These are phyloP conservation scores for Ptychadena robeensis DNA, from an alignment of 2,797 vertebrate species.

Conservation along the genomic window DNA sequence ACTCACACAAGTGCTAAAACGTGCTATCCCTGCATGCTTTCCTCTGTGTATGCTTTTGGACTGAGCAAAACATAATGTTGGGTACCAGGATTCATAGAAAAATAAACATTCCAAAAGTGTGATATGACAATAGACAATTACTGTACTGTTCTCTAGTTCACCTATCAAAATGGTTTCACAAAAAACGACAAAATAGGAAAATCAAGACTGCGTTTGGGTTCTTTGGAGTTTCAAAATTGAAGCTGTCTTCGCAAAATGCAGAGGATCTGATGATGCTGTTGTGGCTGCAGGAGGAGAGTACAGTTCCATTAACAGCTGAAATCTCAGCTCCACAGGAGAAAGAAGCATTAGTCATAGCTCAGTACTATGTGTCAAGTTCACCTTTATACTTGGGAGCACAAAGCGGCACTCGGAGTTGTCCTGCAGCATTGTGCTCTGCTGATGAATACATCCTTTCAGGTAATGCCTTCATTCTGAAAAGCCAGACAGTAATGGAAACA, in stretches of 20 bases:
- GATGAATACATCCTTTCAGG: constrained; percentile 55
- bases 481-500: constrained; percentile 51
- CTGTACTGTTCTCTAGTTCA: constrained; percentile 24
- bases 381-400: constrained; percentile 28
- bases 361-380: constrained; percentile 53
- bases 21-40: constrained; percentile 6
- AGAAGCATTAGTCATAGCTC: constrained; percentile 46
- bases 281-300: constrained; percentile 15
- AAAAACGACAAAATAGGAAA: constrained; percentile 35
- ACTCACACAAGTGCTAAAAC: constrained; percentile 30
- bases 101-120: constrained; percentile 14
- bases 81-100: constrained; percentile 1
- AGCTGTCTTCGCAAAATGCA: constrained; percentile 40
- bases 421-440: constrained; percentile 35
- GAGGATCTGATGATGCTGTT: constrained; percentile 4
- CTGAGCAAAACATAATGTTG: background rate
- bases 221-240: constrained; percentile 10
- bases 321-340: constrained; percentile 15
- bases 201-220: constrained; percentile 11
- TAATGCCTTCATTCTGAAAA: constrained; percentile 23
- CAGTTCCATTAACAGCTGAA: constrained; percentile 44
- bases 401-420: constrained; percentile 42
- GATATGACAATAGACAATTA: constrained; percentile 27
- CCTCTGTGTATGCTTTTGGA: constrained; percentile 26
- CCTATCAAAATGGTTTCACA: constrained; percentile 41